Evolutionary conservation across 2,797 vertebrate species (phyloP).

Genomic region (Pelodytes ibericus): DNA sequence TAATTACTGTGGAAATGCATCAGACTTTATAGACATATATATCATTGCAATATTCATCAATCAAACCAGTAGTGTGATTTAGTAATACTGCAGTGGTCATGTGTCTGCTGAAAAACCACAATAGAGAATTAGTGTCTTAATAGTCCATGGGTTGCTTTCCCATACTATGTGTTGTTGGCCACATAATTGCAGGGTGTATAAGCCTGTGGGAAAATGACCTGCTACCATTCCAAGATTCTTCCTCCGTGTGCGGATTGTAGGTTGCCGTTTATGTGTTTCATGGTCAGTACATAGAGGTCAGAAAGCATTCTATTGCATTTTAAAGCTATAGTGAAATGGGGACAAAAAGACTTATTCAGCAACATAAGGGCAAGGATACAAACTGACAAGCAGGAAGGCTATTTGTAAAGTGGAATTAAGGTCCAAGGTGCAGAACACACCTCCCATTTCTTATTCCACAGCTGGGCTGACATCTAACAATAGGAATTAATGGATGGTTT

Average conservation of each 20-base stretch:
- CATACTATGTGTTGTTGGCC: constrained; percentile 52
- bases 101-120: constrained; percentile 36
- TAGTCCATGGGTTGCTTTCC: constrained; percentile 49
- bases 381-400: constrained; percentile 56
- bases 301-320: constrained; percentile 54
- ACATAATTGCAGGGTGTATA: constrained; percentile 37
- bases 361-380: constrained; percentile 45
- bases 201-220: constrained; percentile 57
- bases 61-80: constrained; percentile 49
- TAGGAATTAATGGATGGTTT: constrained; percentile 52
- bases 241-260: constrained; percentile 38
- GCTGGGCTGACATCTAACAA: constrained; percentile 53
- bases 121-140: constrained; percentile 52
- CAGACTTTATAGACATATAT: neutral
- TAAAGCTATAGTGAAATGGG: constrained; percentile 48
- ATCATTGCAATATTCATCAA: constrained; percentile 19
- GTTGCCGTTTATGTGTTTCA: constrained; percentile 50
- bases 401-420: constrained; percentile 56
- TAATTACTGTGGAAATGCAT: no score
- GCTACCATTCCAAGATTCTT: constrained; percentile 49
- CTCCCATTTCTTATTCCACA: constrained; percentile 55
- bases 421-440: constrained; percentile 54
- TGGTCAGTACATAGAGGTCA: constrained; percentile 53
- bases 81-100: constrained; percentile 35
- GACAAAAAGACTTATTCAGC: constrained; percentile 55